phyloP scores from a whole-genome alignment of 2,888 invertebrate species.

The Temnothorax ravouxi region DNA sequence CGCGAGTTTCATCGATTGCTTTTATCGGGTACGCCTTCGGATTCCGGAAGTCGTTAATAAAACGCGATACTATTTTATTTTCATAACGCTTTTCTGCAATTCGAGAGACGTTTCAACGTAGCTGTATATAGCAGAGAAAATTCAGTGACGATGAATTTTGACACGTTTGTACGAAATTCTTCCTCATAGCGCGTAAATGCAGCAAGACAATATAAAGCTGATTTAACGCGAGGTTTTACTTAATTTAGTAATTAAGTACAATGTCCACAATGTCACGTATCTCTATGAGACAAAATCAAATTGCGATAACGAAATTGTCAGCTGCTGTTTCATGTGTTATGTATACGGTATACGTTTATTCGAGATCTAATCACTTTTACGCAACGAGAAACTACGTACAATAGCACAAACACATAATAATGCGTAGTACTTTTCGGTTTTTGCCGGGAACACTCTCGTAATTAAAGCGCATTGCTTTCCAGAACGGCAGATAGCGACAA shows the following conservation, averaged over 20 bases:
- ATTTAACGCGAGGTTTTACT: background rate
- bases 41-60: slow-evolving; percentile 50
- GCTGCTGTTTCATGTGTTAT: background rate
- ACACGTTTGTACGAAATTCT: slow-evolving; percentile 3
- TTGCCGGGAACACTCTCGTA: slow-evolving; percentile 31
- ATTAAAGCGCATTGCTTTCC: slow-evolving; percentile 38
- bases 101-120: slow-evolving; percentile 19
- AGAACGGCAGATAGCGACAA: slow-evolving; percentile 12
- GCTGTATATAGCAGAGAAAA: slow-evolving; percentile 3
- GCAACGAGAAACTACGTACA: background rate
- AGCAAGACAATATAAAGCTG: background rate
- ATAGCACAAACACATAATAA: background rate
- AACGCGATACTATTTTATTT: slow-evolving; percentile 45
- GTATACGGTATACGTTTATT: background rate
- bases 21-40: slow-evolving; percentile 39
- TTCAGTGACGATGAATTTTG: background rate
- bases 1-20: slow-evolving; percentile 47
- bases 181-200: background rate
- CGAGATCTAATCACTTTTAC: background rate
- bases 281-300: background rate
- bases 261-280: background rate
- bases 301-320: background rate
- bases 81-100: slow-evolving; percentile 45
- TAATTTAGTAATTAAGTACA: background rate
- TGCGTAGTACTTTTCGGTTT: background rate